Base-by-base conservation (phyloP, 2,797 vertebrate species). In the Pipistrellus nathusii region DNA sequence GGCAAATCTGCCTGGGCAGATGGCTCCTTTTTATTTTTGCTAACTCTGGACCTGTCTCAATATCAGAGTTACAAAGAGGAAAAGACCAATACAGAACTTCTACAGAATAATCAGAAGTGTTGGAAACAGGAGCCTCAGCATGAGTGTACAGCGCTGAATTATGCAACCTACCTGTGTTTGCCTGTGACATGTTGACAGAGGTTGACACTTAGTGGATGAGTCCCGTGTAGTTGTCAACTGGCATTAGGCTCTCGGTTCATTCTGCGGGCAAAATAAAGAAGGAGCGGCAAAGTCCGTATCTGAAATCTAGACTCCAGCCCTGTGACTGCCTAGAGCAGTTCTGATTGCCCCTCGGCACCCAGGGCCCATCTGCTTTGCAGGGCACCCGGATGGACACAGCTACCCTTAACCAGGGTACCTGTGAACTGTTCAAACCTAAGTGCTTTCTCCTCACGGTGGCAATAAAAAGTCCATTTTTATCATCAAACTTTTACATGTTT, bases 161-260 rank as follows among this genome's bases (percentile, higher is more conserved):
- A 30, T 90, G 55, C 94, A 93, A n/a, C 64, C 88, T 91, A 27
- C 88, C 30, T 18, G 55, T 32, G 82, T 76, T 41, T 91, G 90
- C 91, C 72, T 55, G 35, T 41, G 95, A 94, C 95, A 94, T 88
- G 69, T 71, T 95, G 93, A 91, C 41, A 93, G 95, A 89, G 21
- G 94, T 90, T 96, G 97, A 96, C 88, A 89, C 6, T 93, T 88
- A 32, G 80, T 88, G 93, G 88, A 32, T 38, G 94, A 95, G 77
- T 78, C 85, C 18, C 5, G 0, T 95, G 87, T 82, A 88, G 48
- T 66, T 96, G 71, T 96, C 91, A 96, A 32, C 90, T 73, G 55
- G 55, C 92, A 69, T 95, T 97, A 86, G 66, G 48, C 83, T 94
- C 94, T n/a, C 27, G 48, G 69, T 84, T 95, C 91, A 93, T 96